Evolutionary conservation across 1,140 invertebrate species (phyloP), one percentile per base, ranked within the genome.

Genomic region (Parapsyche elsis): DNA sequence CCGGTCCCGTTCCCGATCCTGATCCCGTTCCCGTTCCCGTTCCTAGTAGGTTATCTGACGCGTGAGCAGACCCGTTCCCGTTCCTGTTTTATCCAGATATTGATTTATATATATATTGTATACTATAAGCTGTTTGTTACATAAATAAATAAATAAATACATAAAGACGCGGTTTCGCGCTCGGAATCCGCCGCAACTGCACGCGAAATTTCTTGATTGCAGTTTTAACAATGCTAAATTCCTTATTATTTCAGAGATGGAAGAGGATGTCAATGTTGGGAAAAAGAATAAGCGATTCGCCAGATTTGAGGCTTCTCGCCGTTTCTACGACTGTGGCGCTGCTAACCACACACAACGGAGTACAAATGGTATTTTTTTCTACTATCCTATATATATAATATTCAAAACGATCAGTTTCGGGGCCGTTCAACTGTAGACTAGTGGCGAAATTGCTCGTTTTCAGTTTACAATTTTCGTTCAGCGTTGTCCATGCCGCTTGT

Each of bases 291-390:
- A 73, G 80, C 12, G 64, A 71, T 24, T 83, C 81, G 7, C 38
- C 76, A n/a, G 79, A 59, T 10, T 45, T 76, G 10, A 23, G 81
- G 19, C 57, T 83, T 14, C 12, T 83, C 16, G 26, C 71, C 12
- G 67, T 76, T 9, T 44, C 57, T 1, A 53, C 74, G 9, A 73
- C 77, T 5, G 74, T 81, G 0, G 14, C 79, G 0, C 46, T 83
- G 0, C 64, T 81, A 19, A 78, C 80, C 16, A 53, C 81, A n/a
- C 80, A 80, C 26, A 83, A 79, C 19, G 46, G 71, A n/a, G 73
- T 57, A 9, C 81, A 83, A 64, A 76, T 83, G 80, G 81, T 83
- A 59, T 53, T 5, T 73, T 9, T 46, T 23, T 10, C 7, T 21
- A 45, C 9, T 71, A 38, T 30, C 38, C 49, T 5, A 53, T 53